phyloP scores from a whole-genome alignment of 2,888 invertebrate species.

The Pyrocoelia pectoralis region DNA sequence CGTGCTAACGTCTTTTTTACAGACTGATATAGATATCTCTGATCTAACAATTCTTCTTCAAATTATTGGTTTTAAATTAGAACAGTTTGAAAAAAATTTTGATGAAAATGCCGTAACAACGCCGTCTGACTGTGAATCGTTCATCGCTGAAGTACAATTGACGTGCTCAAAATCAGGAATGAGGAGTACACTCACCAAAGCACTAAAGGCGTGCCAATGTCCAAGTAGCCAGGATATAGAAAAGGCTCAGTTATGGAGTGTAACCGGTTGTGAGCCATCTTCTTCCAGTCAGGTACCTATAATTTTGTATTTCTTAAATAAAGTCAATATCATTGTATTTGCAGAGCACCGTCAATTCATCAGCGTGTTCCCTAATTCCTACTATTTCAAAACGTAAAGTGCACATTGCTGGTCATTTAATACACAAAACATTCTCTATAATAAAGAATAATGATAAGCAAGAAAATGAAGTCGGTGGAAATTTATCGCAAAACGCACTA shows the following conservation, averaged over 20 bases:
- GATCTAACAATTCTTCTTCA: slow-evolving; percentile 14
- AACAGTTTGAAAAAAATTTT: slow-evolving; percentile 9
- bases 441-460: neutral
- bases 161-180: slow-evolving; percentile 14
- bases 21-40: slow-evolving; percentile 14
- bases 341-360: slow-evolving; percentile 12
- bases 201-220: slow-evolving; percentile 4
- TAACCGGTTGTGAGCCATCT: slow-evolving; percentile 7
- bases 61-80: slow-evolving; percentile 18
- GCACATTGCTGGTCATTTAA: neutral
- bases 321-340: neutral
- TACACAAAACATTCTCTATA: slow-evolving; percentile 2
- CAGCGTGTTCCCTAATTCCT: slow-evolving; percentile 14
- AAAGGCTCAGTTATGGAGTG: slow-evolving; percentile 14
- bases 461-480: neutral
- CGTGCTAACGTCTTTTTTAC: neutral
- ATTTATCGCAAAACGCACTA: neutral
- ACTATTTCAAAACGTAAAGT: slow-evolving; percentile 11
- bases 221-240: slow-evolving; percentile 2
- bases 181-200: neutral
- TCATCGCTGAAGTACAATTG: neutral
- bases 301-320: neutral
- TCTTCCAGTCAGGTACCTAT: slow-evolving; percentile 15
- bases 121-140: neutral
- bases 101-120: neutral